Evolutionary conservation across 2,888 invertebrate species (phyloP).

Genomic region (Euzophera pinguis): DNA sequence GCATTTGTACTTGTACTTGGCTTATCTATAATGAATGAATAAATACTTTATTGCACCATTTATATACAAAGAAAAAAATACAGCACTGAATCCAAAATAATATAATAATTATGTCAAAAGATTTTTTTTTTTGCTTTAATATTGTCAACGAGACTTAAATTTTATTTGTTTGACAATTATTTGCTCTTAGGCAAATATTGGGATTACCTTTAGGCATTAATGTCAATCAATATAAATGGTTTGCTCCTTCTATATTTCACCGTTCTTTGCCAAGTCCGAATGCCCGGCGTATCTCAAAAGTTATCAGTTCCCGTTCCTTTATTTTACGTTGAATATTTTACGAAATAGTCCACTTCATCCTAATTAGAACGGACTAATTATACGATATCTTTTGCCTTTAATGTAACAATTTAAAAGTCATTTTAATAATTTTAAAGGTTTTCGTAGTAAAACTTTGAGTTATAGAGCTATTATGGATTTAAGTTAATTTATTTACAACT

Average conservation of each 20-base stretch:
- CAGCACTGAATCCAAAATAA: too few species aligned
- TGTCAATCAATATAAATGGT: neutral
- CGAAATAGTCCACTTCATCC: slow-evolving; percentile 4
- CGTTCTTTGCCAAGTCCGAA: slow-evolving; percentile 12
- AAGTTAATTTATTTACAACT: too few species aligned
- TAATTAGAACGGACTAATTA: slow-evolving; percentile 8
- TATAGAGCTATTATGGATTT: neutral
- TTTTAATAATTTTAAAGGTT: neutral
- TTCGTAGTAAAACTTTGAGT: neutral
- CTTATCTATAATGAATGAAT: too few species aligned
- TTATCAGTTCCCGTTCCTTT: neutral
- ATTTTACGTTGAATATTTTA: slow-evolving; percentile 12
- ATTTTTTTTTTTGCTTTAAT: too few species aligned
- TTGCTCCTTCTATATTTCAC: neutral
- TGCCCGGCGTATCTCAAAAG: slow-evolving; percentile 1
- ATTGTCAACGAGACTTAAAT: too few species aligned
- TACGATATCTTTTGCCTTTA: neutral
- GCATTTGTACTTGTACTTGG: too few species aligned
- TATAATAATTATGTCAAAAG: too few species aligned
- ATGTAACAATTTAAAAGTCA: neutral
- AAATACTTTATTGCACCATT: too few species aligned
- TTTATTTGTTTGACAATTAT: too few species aligned
- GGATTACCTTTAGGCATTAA: too few species aligned
- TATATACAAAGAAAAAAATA: too few species aligned
- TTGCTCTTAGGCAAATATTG: too few species aligned